Evolutionary conservation across 2,888 invertebrate species (phyloP).

Genomic region (Aromia moschata): DNA sequence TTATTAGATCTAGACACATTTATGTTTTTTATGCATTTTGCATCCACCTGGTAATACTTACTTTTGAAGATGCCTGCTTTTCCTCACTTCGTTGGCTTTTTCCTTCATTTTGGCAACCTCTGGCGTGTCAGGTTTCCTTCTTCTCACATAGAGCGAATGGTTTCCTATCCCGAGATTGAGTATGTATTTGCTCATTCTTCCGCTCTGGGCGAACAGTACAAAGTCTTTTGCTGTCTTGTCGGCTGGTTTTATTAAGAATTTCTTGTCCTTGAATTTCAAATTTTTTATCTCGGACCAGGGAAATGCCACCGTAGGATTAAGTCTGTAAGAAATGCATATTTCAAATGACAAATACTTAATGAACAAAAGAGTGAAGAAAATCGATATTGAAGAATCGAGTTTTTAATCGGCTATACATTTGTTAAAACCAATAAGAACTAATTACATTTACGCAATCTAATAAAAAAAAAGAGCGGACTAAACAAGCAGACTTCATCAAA

Average conservation of each 20-base stretch:
- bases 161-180: slow-evolving; percentile 99
- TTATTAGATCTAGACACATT: too few species aligned
- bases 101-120: slow-evolving; percentile 99
- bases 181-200: slow-evolving; percentile 97
- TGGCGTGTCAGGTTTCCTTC: slow-evolving; percentile 97
- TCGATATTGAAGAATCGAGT: too few species aligned
- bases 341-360: too few species aligned
- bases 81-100: slow-evolving; percentile 93
- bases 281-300: slow-evolving; percentile 99
- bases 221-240: slow-evolving; percentile 99
- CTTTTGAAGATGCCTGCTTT: slow-evolving; percentile 69
- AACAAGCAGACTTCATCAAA: too few species aligned
- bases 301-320: slow-evolving; percentile 98
- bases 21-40: too few species aligned
- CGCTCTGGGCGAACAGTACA: slow-evolving; percentile 95
- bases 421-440: too few species aligned
- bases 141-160: slow-evolving; percentile 97
- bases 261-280: slow-evolving; percentile 98
- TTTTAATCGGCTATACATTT: too few species aligned
- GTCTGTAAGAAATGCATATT: slow-evolving; percentile 64
- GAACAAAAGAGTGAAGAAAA: too few species aligned
- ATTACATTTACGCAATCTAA: too few species aligned
- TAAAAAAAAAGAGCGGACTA: too few species aligned
- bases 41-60: too few species aligned
- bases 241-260: slow-evolving; percentile 98